Evolutionary conservation across 2,888 invertebrate genomes (phyloP).

Genomic region (Athalia cordata): DNA sequence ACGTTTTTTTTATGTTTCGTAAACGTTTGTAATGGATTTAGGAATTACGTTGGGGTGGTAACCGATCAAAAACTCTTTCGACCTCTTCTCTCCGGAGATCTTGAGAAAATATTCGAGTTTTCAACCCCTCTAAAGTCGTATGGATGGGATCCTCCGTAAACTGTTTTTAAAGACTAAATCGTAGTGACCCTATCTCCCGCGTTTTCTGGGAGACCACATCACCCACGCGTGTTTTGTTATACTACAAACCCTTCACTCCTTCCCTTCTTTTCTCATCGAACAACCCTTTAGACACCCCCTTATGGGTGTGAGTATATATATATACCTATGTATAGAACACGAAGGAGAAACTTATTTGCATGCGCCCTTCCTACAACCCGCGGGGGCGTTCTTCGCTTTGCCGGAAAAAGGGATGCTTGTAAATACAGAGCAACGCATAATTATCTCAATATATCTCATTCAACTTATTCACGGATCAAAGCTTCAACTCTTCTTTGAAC

Average conservation of each 20-base stretch:
- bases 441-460: constrained; percentile 36
- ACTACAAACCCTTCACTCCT: constrained; percentile 13
- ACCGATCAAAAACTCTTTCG: neutral
- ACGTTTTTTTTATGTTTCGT: too few species aligned
- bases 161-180: constrained; percentile 43
- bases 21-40: neutral
- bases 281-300: constrained; percentile 14
- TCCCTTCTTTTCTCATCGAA: too few species aligned
- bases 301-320: too few species aligned
- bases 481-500: constrained; percentile 20
- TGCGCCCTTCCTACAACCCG: neutral
- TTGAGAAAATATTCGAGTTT: constrained; percentile 15
- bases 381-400: neutral
- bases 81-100: neutral
- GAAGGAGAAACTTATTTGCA: constrained; percentile 37
- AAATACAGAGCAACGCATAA: constrained; percentile 39
- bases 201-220: neutral
- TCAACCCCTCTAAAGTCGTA: neutral
- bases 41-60: neutral
- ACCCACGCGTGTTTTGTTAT: constrained; percentile 36
- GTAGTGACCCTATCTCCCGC: constrained; percentile 30
- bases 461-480: constrained; percentile 33
- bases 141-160: constrained; percentile 11
- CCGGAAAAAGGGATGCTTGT: constrained; percentile 25
- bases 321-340: neutral